These are phyloP conservation scores for Tenthredo livida DNA, from an alignment of 2,888 invertebrate genomes.

Conservation along the genomic window DNA sequence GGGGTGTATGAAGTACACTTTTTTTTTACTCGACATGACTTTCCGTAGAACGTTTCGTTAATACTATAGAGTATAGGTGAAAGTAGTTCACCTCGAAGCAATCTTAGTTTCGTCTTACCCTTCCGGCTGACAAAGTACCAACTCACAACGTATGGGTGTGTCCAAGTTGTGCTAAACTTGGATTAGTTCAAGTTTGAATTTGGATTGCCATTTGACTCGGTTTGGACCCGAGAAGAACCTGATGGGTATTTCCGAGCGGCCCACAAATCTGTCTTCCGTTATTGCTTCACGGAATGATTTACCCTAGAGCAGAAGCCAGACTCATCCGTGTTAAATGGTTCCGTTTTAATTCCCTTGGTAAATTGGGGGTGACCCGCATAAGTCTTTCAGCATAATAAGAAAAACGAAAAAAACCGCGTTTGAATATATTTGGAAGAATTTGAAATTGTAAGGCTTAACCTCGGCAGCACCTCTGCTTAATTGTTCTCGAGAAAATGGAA, in stretches of 20 bases:
- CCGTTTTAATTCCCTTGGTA: background rate
- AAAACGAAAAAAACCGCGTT: background rate
- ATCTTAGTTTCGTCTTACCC: constrained; percentile 22
- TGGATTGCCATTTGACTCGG: constrained; percentile 22
- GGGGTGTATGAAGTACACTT: background rate
- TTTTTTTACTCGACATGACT: background rate
- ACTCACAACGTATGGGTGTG: background rate
- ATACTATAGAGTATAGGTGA: background rate
- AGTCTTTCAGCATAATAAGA: background rate
- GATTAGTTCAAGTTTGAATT: constrained; percentile 38
- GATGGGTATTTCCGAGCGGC: background rate
- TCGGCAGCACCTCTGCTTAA: background rate
- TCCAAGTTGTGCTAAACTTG: constrained; percentile 36
- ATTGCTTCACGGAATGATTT: background rate
- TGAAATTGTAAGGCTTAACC: background rate
- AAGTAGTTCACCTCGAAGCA: constrained; percentile 35
- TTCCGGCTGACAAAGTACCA: background rate
- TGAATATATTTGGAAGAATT: constrained; percentile 1
- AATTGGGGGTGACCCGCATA: background rate
- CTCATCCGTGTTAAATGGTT: background rate
- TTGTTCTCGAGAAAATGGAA: constrained; percentile 29
- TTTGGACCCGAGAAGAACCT: background rate
- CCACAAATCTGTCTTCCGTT: background rate
- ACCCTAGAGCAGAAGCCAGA: background rate
- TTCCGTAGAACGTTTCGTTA: background rate